Evolutionary conservation across 2,113 vertebrate genomes (phyloP), one percentile per base, ranked within the genome.

Genomic region (Erinaceus europaeus): DNA sequence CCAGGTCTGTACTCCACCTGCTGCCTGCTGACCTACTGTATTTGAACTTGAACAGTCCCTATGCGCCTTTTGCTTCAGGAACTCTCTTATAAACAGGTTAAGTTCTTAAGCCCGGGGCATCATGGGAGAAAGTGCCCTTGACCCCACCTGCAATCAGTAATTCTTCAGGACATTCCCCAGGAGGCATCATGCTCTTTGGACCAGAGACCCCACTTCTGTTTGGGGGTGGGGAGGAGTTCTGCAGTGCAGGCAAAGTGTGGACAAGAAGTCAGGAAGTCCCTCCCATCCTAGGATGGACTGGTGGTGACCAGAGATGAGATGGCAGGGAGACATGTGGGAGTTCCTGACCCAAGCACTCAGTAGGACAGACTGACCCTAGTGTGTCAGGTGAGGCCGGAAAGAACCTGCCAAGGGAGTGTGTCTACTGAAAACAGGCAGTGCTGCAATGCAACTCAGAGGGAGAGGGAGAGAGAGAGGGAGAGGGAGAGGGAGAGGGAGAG

Each of bases 151-250:
- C 48, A 46, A 36, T 11, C 17, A 36, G 2, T 1, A 0, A 34
- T 46, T 52, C 29, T 27, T 46, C 2, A 46, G 36, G 27, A 50
- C 59, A 23, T n/a, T 27, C 27, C 25, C 23, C 6, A 4, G 2
- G 6, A 38, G 65, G 44, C 11, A 44, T 29, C 0, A 0, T 2
- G n/a, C 6, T 17, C 13, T 7, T 6, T 5, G 27, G 27, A n/a
- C 27, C 46, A 23, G 23, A 89, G 53, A 53, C 3, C 21, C 55
- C 48, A 48, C 9, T 14, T 67, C 48, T 59, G 65, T 50, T 29
- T 29, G 29, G 25, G 8, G 40, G 52, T 21, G 38, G 27, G 14
- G 36, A 29, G 6, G 57, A 14, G 57, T 27, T 6, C 8, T 27
- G 55, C 25, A 10, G n/a, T 13, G 25, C 18, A 20, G 73, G 27